Evolutionary conservation across 1,140 invertebrate genomes (phyloP), one percentile per base, ranked within the genome.

Genomic region (Saccostrea echinata): DNA sequence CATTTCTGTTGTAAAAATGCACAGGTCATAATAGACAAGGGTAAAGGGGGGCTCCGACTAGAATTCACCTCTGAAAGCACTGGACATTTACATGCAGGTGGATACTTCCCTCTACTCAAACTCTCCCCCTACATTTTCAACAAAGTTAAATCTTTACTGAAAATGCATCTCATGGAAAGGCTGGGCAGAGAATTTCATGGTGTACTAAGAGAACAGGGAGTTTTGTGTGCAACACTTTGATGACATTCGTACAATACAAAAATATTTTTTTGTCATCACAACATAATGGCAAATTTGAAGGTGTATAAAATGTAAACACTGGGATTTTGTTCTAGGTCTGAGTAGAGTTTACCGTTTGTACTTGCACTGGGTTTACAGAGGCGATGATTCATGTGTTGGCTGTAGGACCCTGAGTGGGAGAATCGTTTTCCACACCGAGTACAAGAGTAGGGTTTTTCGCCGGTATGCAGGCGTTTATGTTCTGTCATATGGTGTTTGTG

Each of bases 401-500:
- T 99, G 96, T 99, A 99, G 87, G 98, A 99, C 90, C 99, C 99
- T 83, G 98, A 99, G 96, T 99, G 99, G 64, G 98, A 99, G 96
- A 99, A 99, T 91, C 98, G 97, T 95, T 99, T 99, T 92, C 98
- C 96, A 97, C 99, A 99, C 96, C 99, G 99, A 94, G 97, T 97
- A 95, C 99, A 99, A 95, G 99, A 98, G 95, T 99, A 99, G 21
- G 98, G 98, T 95, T 99, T 99, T 95, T 99, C 98, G n/a, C 99
- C 99, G 84, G 97, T 99, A 96, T 99, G 99, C 87, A 99, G 96
- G 89, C 99, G 97, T 94, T 98, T 98, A 96, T 99, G 99, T 95
- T 99, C 99, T 61, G 98, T 99, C 90, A 99, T 96, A 94, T 99
- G 99, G 95, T 99, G 99, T 96, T 99, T 99, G 96, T 99, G 99